Evolutionary conservation across 2,888 invertebrate genomes (phyloP), one percentile per base, ranked within the genome.

Genomic region (Leptothorax acervorum): DNA sequence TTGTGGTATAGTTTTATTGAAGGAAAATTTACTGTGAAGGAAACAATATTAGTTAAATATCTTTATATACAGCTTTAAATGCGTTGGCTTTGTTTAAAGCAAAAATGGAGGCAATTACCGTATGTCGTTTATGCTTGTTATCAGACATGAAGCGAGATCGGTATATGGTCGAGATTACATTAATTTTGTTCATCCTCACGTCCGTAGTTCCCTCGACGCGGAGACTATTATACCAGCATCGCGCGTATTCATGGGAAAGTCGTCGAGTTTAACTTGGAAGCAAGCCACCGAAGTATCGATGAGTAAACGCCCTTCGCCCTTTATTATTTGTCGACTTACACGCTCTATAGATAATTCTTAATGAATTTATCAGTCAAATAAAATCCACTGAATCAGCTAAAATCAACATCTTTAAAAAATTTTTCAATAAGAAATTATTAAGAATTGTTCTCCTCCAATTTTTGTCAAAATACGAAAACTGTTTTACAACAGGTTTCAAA

Each of bases 181-280:
- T n/a, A n/a, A n/a, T n/a, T 88, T 88, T 86, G 86, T 89, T 89
- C 89, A 86, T 85, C 55, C 79, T 62, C 63, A 48, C 65, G 39
- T 48, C 70, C 66, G 73, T 78, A 82, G 73, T 79, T 81, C 18
- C 81, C 57, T 63, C 82, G 60, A 63, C 63, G 60, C 51, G 62
- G 23, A 65, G 62, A 66, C 84, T 82, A 82, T 87, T 74, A 76
- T 82, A 66, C 71, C 55, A 42, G 23, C 70, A 51, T 45, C 60
- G 18, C 18, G 53, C 53, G 83, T 79, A 66, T 83, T 85, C 76
- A 66, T 62, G 74, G 39, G 51, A 87, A 85, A 87, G 86, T 89
- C 87, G 84, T 82, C 84, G 68, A 87, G 90, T 90, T 89, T 89
- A 90, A 90, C 89, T 90, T 90, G 90, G 90, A 90, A 89, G 85